A percentile compares a stretch with the other conserved stretches of the same genome.
Conservation (phyloP, 2,113 vertebrate genomes). For the Ciconia stormi region DNA sequence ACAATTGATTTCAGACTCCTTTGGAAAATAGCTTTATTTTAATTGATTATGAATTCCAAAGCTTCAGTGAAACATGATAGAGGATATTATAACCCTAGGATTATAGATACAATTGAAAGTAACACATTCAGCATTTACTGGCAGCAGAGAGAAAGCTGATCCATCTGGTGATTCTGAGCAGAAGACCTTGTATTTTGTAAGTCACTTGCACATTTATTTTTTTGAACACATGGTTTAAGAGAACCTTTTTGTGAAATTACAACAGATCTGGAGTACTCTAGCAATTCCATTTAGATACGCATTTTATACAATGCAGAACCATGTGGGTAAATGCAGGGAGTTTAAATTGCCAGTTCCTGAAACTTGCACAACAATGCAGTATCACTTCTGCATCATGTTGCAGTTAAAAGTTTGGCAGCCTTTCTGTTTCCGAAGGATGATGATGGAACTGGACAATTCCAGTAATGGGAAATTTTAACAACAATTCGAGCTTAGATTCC, state of each 20-base stretch:
- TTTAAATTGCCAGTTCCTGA: not conserved
- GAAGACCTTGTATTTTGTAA: conserved; percentile 4
- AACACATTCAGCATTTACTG: conserved; percentile 27
- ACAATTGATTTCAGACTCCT: not conserved
- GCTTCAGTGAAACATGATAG: not conserved
- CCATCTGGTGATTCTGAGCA: conserved; percentile 20
- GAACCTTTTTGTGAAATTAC: not conserved
- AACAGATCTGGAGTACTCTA: not conserved
- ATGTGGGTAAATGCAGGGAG: not conserved
- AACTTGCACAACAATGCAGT: not conserved
- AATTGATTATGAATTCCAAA: conserved; percentile 14
- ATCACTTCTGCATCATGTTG: conserved; percentile 48
- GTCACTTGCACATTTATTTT: not conserved
- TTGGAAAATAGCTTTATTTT: conserved; percentile 8
- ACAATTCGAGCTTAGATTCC: not conserved
- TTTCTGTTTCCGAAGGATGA: not conserved
- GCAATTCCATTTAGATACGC: not conserved
- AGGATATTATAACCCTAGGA: not conserved
- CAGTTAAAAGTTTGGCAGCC: conserved; percentile 44
- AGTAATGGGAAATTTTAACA: not conserved
- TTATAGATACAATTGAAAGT: conserved; percentile 49
- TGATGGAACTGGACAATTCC: not conserved
- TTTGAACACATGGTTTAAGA: not conserved
- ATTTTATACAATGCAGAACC: not conserved
- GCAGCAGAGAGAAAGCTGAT: conserved; percentile 33